phyloP scores from a whole-genome alignment of 2,888 invertebrate genomes.

The Nudaria mundana region DNA sequence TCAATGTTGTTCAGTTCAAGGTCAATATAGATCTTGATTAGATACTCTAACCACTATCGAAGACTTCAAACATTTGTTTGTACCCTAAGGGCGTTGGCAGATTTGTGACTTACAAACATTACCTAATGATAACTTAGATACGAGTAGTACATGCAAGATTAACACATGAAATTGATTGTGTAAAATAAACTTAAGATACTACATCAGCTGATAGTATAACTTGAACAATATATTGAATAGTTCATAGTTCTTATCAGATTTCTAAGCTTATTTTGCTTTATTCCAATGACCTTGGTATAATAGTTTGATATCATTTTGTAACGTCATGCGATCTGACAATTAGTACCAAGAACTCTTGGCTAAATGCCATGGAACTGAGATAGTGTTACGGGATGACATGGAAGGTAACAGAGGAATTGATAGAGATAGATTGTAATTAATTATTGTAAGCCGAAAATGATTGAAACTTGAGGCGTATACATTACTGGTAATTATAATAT shows the following conservation, averaged over 20 bases:
- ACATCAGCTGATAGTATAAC: constrained; percentile 1
- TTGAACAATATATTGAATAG: constrained; percentile 8
- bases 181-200: neutral
- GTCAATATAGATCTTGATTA: too few relatives aligned
- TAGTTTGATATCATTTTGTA: constrained; percentile 31
- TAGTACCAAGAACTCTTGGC: constrained; percentile 11
- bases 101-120: too few relatives aligned
- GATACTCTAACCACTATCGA: too few relatives aligned
- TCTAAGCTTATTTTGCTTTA: constrained; percentile 15
- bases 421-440: neutral
- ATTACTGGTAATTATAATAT: too few relatives aligned
- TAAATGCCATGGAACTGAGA: constrained; percentile 3
- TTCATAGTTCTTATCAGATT: constrained; percentile 17
- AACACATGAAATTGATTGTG: too few relatives aligned
- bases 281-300: constrained; percentile 24
- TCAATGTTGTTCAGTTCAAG: too few relatives aligned
- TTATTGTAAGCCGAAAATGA: neutral
- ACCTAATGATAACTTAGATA: too few relatives aligned
- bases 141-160: too few relatives aligned
- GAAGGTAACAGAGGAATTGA: constrained; percentile 3
- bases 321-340: constrained; percentile 15
- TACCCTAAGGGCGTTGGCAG: too few relatives aligned
- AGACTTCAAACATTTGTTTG: too few relatives aligned
- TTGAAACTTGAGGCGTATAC: neutral
- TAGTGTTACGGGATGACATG: constrained; percentile 3